Percentiles rank a stretch among this genome's conserved stretches.
Conservation (phyloP, 2,888 invertebrate species). For the Stegophylla sp. region DNA sequence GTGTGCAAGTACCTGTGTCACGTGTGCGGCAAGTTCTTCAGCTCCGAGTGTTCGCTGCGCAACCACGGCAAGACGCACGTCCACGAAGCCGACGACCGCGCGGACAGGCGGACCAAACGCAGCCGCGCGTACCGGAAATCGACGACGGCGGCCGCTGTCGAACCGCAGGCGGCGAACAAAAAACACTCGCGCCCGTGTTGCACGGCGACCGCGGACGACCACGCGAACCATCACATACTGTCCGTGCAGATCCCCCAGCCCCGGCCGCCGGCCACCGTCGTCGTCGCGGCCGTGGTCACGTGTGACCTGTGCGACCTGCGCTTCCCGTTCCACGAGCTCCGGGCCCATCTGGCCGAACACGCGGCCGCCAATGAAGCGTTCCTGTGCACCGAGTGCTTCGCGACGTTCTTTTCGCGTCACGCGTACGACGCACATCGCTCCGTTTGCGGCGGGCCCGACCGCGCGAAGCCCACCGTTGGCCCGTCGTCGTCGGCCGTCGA, state of each 20-base stretch:
- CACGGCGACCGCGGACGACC: not conserved
- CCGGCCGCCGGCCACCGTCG: too few relatives aligned
- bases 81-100: not conserved
- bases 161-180: not conserved
- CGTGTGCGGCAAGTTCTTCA: conserved; percentile 59
- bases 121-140: not conserved
- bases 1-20: conserved; percentile 58
- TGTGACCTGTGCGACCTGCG: conserved; percentile 23
- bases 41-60: conserved; percentile 49
- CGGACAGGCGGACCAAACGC: not conserved
- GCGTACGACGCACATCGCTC: not conserved
- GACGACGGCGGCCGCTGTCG: not conserved
- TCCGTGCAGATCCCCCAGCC: not conserved
- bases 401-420: conserved; percentile 12
- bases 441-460: not conserved
- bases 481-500: conserved; percentile 16
- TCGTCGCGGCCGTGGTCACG: not conserved
- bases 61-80: conserved; percentile 52
- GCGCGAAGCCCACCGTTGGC: not conserved
- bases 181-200: not conserved
- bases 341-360: conserved; percentile 21
- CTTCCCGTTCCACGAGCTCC: not conserved
- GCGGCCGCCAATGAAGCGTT: not conserved
- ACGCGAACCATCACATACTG: not conserved
- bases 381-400: conserved; percentile 10